phyloP scores from a whole-genome alignment of 2,113 vertebrate species.

The Platycercus adscitus region DNA sequence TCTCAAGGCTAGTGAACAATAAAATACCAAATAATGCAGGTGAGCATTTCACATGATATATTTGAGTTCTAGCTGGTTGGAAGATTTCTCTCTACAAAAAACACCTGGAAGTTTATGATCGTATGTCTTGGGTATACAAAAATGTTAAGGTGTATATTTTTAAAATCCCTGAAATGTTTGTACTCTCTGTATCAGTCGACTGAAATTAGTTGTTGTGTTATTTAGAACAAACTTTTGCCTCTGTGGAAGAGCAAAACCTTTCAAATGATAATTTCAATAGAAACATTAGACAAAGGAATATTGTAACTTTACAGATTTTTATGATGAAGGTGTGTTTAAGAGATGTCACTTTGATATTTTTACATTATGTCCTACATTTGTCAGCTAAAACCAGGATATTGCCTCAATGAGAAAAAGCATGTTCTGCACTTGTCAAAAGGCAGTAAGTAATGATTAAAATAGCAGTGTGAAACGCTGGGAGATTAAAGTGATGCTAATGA shows the following conservation, averaged over 20 bases:
- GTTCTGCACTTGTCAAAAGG: slow-evolving; percentile 99
- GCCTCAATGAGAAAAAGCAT: slow-evolving; percentile 98
- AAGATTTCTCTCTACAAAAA: slow-evolving; percentile 22
- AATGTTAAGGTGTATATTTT: slow-evolving; percentile 23
- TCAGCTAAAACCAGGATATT: slow-evolving; percentile 99
- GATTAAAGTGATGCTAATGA: slow-evolving; percentile 99
- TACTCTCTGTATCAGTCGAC: slow-evolving; percentile 17
- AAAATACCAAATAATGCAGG: slow-evolving; percentile 46
- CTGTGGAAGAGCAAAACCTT: slow-evolving; percentile 78
- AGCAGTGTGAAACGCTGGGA: slow-evolving; percentile 99
- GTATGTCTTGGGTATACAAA: neutral
- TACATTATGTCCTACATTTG: slow-evolving; percentile 99
- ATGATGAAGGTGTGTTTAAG: slow-evolving; percentile 90
- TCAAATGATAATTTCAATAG: slow-evolving; percentile 80
- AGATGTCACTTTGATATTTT: slow-evolving; percentile 99
- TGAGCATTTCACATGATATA: slow-evolving; percentile 39
- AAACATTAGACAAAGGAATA: slow-evolving; percentile 86
- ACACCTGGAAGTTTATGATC: slow-evolving; percentile 2
- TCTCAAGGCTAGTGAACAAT: neutral
- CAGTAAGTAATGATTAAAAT: slow-evolving; percentile 99
- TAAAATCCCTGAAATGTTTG: slow-evolving; percentile 31
- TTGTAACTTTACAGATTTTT: slow-evolving; percentile 87
- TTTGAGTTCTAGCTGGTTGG: slow-evolving; percentile 6
- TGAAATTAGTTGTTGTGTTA: slow-evolving; percentile 74
- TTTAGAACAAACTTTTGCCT: slow-evolving; percentile 80